A percentile compares a stretch with the other conserved stretches of the same genome.
Evolutionary conservation across 2,797 vertebrate species (phyloP).

Genomic region (Nannoperca australis): DNA sequence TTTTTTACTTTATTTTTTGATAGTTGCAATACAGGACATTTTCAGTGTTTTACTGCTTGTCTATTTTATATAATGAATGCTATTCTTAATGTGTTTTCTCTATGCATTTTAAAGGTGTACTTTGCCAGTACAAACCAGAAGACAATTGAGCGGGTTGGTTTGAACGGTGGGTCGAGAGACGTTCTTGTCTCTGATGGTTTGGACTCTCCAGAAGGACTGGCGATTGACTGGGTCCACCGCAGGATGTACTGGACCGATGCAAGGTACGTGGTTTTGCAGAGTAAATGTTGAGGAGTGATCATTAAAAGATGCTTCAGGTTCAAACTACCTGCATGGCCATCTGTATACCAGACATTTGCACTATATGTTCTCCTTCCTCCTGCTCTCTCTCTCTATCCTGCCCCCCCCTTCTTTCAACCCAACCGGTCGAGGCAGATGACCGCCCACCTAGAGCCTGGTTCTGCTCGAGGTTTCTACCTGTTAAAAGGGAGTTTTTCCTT

Average conservation of each 20-base stretch:
- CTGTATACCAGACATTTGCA: background rate
- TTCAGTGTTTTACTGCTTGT: background rate
- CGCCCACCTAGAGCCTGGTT: no score
- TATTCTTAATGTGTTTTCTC: background rate
- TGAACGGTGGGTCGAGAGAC: slow-evolving; percentile 87
- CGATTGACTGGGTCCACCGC: slow-evolving; percentile 92
- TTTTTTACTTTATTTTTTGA: background rate
- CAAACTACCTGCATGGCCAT: background rate
- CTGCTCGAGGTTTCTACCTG: no score
- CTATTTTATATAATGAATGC: background rate
- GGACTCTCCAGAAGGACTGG: slow-evolving; percentile 87
- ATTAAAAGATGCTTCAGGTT: background rate
- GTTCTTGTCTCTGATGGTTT: slow-evolving; percentile 84
- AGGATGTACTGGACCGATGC: slow-evolving; percentile 95
- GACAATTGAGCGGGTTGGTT: slow-evolving; percentile 88
- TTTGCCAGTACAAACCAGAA: slow-evolving; percentile 89
- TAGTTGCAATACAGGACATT: background rate
- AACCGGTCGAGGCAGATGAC: no score
- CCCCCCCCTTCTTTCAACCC: no score
- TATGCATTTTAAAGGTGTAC: slow-evolving; percentile 87
- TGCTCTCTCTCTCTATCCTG: no score
- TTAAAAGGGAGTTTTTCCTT: no score
- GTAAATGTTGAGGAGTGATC: background rate
- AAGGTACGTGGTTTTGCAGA: slow-evolving; percentile 78
- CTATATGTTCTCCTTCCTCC: no score